A percentile compares a stretch with the other conserved stretches of the same genome.
Conservation (phyloP, 1,140 invertebrate genomes). For the Caenorhabditis brenneri region DNA sequence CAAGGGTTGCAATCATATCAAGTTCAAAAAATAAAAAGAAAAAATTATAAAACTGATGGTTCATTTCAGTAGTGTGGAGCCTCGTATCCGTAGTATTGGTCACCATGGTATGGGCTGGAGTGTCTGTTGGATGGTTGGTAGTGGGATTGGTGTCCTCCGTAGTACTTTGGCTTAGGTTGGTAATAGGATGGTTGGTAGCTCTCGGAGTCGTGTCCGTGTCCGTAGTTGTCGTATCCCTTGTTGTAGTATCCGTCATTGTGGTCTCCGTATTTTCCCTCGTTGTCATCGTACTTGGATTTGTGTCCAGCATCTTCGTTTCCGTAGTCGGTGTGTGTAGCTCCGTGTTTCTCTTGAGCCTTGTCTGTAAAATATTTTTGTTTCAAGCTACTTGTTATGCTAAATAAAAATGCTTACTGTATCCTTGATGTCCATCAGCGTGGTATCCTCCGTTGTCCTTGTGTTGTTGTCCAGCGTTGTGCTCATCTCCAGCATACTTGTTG, state of each 20-base stretch:
- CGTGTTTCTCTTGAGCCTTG: constrained; percentile 47
- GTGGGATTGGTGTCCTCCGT: constrained; percentile 45
- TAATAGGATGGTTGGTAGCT: constrained; percentile 39
- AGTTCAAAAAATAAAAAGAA: neutral
- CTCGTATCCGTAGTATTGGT: constrained; percentile 34
- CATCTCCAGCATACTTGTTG: constrained; percentile 57
- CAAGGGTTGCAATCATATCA: constrained; percentile 9
- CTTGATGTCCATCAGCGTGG: constrained; percentile 51
- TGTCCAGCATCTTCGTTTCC: constrained; percentile 43
- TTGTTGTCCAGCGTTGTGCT: constrained; percentile 41
- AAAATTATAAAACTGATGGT: neutral
- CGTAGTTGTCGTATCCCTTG: constrained; percentile 52
- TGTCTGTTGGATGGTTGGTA: constrained; percentile 46
- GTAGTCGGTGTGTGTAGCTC: constrained; percentile 19
- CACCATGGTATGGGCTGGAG: constrained; percentile 27
- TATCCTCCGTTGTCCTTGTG: constrained; percentile 49
- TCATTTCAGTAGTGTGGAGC: constrained; percentile 5
- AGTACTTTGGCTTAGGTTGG: constrained; percentile 42
- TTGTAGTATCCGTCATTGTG: constrained; percentile 44
- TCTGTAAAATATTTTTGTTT: neutral
- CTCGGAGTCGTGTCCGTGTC: constrained; percentile 46
- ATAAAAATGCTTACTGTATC: constrained; percentile 24
- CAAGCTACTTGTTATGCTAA: too few species aligned
- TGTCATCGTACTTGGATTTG: constrained; percentile 43
- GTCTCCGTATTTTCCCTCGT: constrained; percentile 48